These are phyloP conservation scores for Amblyjoppa proteus DNA, from an alignment of 2,888 invertebrate genomes.

Conservation along the genomic window DNA sequence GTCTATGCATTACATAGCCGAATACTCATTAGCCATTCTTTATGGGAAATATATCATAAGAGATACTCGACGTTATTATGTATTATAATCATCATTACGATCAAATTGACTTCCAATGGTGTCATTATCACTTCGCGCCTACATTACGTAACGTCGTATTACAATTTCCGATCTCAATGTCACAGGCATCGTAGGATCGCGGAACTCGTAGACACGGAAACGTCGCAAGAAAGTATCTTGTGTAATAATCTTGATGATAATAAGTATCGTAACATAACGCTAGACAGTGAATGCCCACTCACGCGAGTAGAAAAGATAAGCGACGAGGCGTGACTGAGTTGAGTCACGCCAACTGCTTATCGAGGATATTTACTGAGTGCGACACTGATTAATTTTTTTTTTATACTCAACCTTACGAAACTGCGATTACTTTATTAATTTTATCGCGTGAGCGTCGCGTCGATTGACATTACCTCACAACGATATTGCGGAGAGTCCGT, in stretches of 20 bases:
- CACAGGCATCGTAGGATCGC: slow-evolving; percentile 42
- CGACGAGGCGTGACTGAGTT: slow-evolving; percentile 25
- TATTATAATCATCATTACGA: not conserved
- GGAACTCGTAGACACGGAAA: slow-evolving; percentile 23
- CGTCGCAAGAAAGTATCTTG: slow-evolving; percentile 43
- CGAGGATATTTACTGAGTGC: not conserved
- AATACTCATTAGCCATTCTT: too few relatives aligned
- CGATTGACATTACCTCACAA: not conserved
- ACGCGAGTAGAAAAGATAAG: slow-evolving; percentile 50
- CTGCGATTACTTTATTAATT: not conserved
- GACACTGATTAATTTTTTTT: slow-evolving; percentile 29
- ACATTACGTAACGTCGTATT: slow-evolving; percentile 37
- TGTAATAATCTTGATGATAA: slow-evolving; percentile 54
- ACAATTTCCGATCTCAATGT: slow-evolving; percentile 37
- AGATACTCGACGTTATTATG: not conserved
- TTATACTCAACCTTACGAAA: slow-evolving; percentile 14
- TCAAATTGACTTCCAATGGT: slow-evolving; percentile 23
- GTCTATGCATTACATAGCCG: too few relatives aligned
- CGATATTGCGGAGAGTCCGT: not conserved
- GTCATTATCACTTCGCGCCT: slow-evolving; percentile 12
- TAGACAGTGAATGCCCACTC: slow-evolving; percentile 23
- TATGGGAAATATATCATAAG: not conserved
- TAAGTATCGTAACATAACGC: slow-evolving; percentile 8
- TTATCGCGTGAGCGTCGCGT: not conserved
- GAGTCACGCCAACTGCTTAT: slow-evolving; percentile 46